These are phyloP conservation scores for Geococcyx californianus DNA, from an alignment of 2,113 vertebrate genomes.

Conservation along the genomic window DNA sequence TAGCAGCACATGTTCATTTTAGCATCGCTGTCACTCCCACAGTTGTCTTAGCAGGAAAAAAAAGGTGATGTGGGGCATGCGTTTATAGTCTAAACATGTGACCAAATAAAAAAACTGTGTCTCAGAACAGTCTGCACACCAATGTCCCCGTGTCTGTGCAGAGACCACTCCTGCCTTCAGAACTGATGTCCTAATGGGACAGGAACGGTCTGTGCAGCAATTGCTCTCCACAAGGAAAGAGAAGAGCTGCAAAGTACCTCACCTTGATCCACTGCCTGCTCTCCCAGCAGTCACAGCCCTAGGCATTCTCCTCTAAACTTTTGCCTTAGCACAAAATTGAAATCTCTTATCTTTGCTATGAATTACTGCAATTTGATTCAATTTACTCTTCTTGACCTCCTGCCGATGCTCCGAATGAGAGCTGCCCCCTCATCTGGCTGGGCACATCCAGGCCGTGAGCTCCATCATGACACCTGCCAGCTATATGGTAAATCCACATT, in stretches of 20 bases:
- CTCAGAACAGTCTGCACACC: neutral
- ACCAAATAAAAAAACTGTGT: neutral
- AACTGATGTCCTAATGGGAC: neutral
- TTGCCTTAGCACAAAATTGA: neutral
- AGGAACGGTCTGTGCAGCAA: neutral
- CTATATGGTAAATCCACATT: neutral
- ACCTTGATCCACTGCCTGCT: neutral
- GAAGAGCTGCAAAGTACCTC: neutral
- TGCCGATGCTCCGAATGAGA: fast-evolving
- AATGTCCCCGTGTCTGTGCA: neutral
- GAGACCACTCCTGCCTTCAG: neutral
- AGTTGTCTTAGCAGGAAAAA: neutral
- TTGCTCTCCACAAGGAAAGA: neutral
- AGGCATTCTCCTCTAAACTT: neutral
- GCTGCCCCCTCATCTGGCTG: neutral
- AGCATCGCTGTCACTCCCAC: neutral
- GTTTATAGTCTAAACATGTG: no score
- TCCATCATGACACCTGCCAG: fast-evolving
- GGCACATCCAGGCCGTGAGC: neutral
- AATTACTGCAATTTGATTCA: neutral
- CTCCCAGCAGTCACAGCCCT: neutral
- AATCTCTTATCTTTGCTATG: neutral
- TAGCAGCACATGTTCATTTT: neutral
- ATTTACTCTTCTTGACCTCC: neutral
- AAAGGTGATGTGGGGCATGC: no score